phyloP scores from a whole-genome alignment of 2,113 vertebrate species.

The Corythaixoides concolor region DNA sequence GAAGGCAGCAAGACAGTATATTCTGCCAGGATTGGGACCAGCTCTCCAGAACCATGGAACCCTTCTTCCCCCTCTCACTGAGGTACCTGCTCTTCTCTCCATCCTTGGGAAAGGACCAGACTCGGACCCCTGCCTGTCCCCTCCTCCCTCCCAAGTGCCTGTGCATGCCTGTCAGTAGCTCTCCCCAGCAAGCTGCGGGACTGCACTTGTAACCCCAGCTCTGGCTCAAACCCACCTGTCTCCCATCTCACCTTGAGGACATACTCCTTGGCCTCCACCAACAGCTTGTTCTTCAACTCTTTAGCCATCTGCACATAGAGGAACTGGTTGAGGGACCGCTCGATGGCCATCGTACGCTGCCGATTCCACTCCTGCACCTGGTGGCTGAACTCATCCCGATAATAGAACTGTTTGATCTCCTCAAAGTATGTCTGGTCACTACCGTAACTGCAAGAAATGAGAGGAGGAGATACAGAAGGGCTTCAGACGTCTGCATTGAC shows the following conservation, averaged over 20 bases:
- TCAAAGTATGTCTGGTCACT: conserved; percentile 96
- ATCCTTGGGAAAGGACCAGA: background rate
- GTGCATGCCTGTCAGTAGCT: background rate
- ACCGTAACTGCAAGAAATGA: conserved; percentile 80
- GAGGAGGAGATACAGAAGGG: background rate
- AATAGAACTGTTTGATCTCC: conserved; percentile 99
- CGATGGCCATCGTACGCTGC: conserved; percentile 93
- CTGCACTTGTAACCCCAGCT: background rate
- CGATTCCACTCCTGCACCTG: conserved; percentile 99
- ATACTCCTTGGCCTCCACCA: conserved; percentile 94
- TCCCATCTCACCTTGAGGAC: conserved; percentile 85
- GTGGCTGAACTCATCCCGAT: conserved; percentile 98
- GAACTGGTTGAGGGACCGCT: conserved; percentile 91
- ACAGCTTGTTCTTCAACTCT: conserved; percentile 95
- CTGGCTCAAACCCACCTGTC: background rate
- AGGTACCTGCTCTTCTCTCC: background rate
- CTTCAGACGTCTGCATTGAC: background rate
- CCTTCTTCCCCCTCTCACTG: background rate
- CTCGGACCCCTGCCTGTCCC: background rate
- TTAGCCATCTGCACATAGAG: conserved; percentile 98
- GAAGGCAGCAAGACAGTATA: background rate
- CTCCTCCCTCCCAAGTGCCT: background rate
- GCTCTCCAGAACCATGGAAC: background rate
- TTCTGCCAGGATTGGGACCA: background rate
- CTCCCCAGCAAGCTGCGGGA: background rate